Base-by-base conservation (phyloP, 2,113 vertebrate genomes). In the Chunga burmeisteri region DNA sequence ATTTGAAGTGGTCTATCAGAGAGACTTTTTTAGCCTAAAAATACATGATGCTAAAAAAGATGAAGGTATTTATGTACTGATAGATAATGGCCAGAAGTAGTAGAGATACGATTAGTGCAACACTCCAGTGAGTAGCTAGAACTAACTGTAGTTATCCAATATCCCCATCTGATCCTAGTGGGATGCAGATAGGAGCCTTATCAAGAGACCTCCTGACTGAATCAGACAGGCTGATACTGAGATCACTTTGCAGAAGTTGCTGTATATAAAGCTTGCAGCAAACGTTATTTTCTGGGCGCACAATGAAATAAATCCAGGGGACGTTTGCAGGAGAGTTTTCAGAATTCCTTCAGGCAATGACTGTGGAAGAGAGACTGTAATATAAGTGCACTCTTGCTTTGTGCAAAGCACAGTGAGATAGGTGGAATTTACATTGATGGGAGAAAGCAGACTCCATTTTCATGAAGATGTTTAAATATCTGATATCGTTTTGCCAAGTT, bases 341-440 rank as follows among this genome's bases (percentile, higher is more conserved):
- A 87, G 81, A 89, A 94, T 94, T 95, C 86, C 94, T 97, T 81
- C 94, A 89, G 93, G 95, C 91, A 66, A 88, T 77, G 75, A 47
- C 50, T 86, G 58, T 85, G 91, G 74, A 91, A 91, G 77, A 75
- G 83, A 58, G 42, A 34, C 78, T 96, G 72, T 67, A 90, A 86
- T 52, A 10, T 22, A 80, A 92, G 73, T 49, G 56, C 19, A 30
- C 58, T 68, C 63, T n/a, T 82, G 81, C 84, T 93, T 92, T 89
- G 66, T 80, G 81, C 70, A 66, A 55, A 91, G 58, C 42, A 47
- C 18, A 25, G 52, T 29, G 86, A 95, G 62, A 65, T 38, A 79
- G 73, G 52, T 4, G 12, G 52, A 94, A 95, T 86, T 92, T 92
- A 93, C 62, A 42, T 0, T 46, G 86, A 73, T 32, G 19, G 79